Evolutionary conservation across 30 jellyfish, hydroid and myxozoan genomes (phyloP).

Genomic region (Cassiopea andromeda): DNA sequence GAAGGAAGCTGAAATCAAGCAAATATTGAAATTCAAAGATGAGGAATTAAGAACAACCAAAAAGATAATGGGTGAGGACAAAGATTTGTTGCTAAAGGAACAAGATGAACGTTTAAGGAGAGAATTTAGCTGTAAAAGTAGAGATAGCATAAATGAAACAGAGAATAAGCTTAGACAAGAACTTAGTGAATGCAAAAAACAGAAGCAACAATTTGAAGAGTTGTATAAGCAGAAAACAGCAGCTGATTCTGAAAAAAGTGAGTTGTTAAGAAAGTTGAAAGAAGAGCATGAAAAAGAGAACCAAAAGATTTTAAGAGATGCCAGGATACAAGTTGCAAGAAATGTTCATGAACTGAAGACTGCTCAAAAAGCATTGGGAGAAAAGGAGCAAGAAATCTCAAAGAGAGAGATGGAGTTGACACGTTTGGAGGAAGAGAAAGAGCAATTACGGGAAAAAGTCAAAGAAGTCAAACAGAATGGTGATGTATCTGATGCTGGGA

Average conservation of each 20-base stretch:
- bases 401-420: constrained; percentile 53
- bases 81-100: constrained; percentile 66
- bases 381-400: constrained; percentile 72
- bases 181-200: constrained; percentile 64
- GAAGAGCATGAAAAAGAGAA: constrained; percentile 87
- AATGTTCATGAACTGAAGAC: constrained; percentile 77
- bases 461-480: constrained; percentile 38
- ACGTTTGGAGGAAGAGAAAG: constrained; percentile 73
- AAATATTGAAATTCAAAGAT: constrained; percentile 83
- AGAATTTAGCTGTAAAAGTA: constrained; percentile 26
- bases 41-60: constrained; percentile 87
- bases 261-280: constrained; percentile 66
- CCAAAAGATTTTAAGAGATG: constrained; percentile 80
- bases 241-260: constrained; percentile 78
- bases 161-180: constrained; percentile 76
- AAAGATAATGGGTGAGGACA: constrained; percentile 82
- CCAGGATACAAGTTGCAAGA: constrained; percentile 80
- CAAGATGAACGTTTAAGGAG: constrained; percentile 66
- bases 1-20: constrained; percentile 87
- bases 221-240: constrained; percentile 48
- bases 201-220: constrained; percentile 73
- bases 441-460: constrained; percentile 42
- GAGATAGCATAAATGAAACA: constrained; percentile 41
- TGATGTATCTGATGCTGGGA: constrained; percentile 22
- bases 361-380: constrained; percentile 76